phyloP scores from a whole-genome alignment of 2,888 invertebrate genomes.

The Drosophila barbarae region DNA sequence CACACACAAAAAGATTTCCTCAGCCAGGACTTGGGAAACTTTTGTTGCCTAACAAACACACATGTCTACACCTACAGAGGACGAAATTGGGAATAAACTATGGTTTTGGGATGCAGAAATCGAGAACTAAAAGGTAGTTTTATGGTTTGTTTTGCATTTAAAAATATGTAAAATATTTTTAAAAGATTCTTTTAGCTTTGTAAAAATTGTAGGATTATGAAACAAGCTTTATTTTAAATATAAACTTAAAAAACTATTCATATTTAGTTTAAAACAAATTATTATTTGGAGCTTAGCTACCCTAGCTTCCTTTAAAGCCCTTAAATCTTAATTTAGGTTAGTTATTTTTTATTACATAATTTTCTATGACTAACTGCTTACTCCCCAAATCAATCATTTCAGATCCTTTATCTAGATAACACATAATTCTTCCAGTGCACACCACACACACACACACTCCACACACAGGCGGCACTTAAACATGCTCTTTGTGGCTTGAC shows the following conservation, averaged over 20 bases:
- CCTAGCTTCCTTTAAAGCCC: too few relatives aligned
- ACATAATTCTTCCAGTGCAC: conserved; percentile 2
- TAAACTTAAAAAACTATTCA: background rate
- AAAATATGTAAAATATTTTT: background rate
- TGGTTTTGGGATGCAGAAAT: background rate
- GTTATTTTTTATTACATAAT: background rate
- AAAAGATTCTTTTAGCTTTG: background rate
- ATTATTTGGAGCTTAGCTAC: too few relatives aligned
- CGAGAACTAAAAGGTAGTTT: background rate
- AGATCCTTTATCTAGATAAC: background rate
- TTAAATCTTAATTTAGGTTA: background rate
- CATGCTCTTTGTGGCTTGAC: conserved; percentile 71
- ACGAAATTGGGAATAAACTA: background rate
- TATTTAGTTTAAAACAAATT: background rate
- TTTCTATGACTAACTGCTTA: too few relatives aligned
- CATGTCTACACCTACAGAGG: conserved; percentile 19
- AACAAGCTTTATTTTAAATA: background rate
- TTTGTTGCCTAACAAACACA: conserved; percentile 49
- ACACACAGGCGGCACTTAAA: conserved; percentile 64
- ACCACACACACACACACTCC: conserved; percentile 13
- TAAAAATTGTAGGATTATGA: background rate
- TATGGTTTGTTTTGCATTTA: fast-evolving
- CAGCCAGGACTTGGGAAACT: conserved; percentile 52
- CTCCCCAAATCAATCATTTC: background rate
- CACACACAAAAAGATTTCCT: conserved; percentile 57